These are phyloP conservation scores for Petrolisthes cinctipes DNA, from an alignment of 2,888 invertebrate species.

Conservation along the genomic window DNA sequence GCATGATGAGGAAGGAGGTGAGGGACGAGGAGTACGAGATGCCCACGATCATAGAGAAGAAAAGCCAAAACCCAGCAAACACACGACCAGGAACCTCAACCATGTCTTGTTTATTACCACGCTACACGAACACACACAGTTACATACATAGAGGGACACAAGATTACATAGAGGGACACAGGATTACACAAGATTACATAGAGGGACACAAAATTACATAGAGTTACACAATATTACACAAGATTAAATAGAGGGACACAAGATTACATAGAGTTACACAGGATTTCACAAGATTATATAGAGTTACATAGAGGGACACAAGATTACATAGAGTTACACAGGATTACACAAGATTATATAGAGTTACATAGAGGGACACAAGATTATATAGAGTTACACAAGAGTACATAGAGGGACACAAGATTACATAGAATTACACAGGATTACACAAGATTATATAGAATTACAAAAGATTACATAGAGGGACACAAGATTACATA, in stretches of 20 bases:
- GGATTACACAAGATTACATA: too few species aligned
- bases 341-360: not conserved
- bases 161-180: not conserved
- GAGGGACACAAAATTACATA: too few species aligned
- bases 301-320: not conserved
- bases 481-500: not conserved
- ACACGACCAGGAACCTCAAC: conserved; percentile 39
- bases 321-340: too few species aligned
- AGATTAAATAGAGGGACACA: conserved; percentile 16
- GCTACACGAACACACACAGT: conserved; percentile 10
- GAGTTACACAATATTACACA: not conserved
- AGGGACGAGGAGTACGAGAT: conserved; percentile 62
- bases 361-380: not conserved
- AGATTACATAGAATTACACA: not conserved
- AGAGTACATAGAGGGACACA: conserved; percentile 13
- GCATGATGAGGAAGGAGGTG: conserved; percentile 61
- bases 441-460: not conserved
- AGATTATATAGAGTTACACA: not conserved
- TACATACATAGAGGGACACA: too few species aligned
- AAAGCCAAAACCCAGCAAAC: conserved; percentile 51
- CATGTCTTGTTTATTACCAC: conserved; percentile 37
- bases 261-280: not conserved
- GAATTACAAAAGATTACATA: not conserved
- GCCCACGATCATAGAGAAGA: conserved; percentile 60
- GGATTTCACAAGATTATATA: not conserved